Evolutionary conservation across 1,140 invertebrate species (phyloP), one percentile per base, ranked within the genome.

Genomic region (honey bee (Apis mellifera)): DNA sequence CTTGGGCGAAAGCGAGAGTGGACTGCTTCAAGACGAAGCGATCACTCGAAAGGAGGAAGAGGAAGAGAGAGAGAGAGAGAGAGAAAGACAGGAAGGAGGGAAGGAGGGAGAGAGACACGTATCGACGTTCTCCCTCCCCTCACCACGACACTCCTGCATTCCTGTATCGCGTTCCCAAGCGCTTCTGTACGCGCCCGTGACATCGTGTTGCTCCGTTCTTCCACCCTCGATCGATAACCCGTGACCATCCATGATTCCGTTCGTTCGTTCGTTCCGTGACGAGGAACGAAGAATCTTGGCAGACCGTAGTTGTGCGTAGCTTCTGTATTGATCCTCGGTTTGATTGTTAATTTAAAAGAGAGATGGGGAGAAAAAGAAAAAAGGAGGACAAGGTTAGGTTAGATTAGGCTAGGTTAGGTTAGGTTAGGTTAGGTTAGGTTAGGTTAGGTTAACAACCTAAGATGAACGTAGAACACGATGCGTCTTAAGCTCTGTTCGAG

Each of bases 1-100:
- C 85, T 83, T 78, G 64, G 62, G 48, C 64, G 85, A 86, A 86
- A 86, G 84, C 75, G 84, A 86, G 84, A 86, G 85, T 86, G 70
- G 32, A 42, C 85, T 74, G 62, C 84, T 86, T 79, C 70, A 70
- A 86, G 85, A 83, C 84, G 84, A n/a, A 68, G 64, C 75, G 65
- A 86, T 83, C 74, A 66, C 23, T 52, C 60, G 78, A 84, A 83
- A 76, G 55, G 84, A 83, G 21, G 13, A 15, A 62, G 60, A 23
- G 13, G 15, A 23, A 15, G 7, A 62, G 60, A 13, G 15, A 55
- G 15, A 76, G 60, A 62, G 71, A 84, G 84, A 76, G 83, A n/a
- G 21, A 59, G 57, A 59, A 1, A 42, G 11, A 19, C n/a, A n/a
- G n/a, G n/a, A n/a, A n/a, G n/a, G 60, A 62, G 71, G 84, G 84